Conservation (phyloP, 2,888 invertebrate genomes). For the Carcina quercana region DNA sequence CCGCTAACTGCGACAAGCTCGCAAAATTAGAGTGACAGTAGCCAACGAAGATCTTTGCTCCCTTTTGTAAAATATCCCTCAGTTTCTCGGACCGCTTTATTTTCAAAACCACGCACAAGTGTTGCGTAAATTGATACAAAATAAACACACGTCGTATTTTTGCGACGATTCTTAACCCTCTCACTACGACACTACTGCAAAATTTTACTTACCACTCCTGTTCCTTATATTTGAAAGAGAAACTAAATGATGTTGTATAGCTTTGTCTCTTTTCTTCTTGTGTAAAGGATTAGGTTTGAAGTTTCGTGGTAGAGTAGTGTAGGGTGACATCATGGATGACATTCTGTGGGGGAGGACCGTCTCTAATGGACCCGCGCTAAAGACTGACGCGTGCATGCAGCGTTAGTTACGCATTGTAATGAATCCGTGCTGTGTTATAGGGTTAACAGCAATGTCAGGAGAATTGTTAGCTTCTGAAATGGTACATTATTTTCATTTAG, state of each 20-base stretch:
- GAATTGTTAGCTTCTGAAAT: too few species aligned
- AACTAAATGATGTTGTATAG: not conserved
- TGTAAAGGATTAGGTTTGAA: not conserved
- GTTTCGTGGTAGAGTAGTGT: not conserved
- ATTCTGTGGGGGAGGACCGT: conserved; percentile 47
- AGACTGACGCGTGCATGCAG: conserved; percentile 49
- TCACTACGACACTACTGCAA: too few species aligned
- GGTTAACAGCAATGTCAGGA: too few species aligned
- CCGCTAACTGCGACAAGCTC: too few species aligned
- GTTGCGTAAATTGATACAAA: conserved; percentile 56
- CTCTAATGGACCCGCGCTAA: conserved; percentile 51
- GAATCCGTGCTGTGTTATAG: conserved; percentile 55
- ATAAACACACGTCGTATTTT: conserved; percentile 42
- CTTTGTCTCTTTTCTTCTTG: not conserved
- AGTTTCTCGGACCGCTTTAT: too few species aligned
- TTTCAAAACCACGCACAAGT: too few species aligned
- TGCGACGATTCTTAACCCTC: conserved; percentile 28
- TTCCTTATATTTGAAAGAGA: not conserved
- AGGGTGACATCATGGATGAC: conserved; percentile 20
- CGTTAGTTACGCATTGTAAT: conserved; percentile 56
- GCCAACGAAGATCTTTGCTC: too few species aligned
- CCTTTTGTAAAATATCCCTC: too few species aligned
- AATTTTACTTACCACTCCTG: not conserved
- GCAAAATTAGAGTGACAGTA: too few species aligned
- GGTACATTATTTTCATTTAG: too few species aligned